Percentiles rank a stretch among this genome's conserved stretches.
phyloP scores from a whole-genome alignment of 92 coral and sea anemone genomes.

The Chrysogorgia sp. region DNA sequence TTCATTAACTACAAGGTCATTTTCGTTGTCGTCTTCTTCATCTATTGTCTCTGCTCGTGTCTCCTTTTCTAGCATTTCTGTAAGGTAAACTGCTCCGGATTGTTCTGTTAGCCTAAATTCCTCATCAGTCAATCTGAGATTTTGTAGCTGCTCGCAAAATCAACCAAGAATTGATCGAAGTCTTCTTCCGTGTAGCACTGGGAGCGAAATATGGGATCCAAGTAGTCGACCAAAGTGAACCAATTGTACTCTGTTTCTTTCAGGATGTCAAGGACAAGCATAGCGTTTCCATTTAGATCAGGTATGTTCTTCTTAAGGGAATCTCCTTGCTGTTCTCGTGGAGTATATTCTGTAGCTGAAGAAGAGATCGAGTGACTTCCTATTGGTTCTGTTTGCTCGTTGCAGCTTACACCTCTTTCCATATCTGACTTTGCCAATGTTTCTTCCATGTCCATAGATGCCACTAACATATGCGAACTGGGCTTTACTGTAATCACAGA shows the following conservation, averaged over 20 bases:
- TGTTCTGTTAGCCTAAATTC: slow-evolving; percentile 35
- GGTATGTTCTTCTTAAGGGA: neutral
- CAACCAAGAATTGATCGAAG: slow-evolving; percentile 26
- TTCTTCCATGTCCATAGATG: slow-evolving; percentile 13
- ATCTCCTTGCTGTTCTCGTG: slow-evolving; percentile 13
- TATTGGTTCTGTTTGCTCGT: no score
- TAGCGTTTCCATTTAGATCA: neutral
- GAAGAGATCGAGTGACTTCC: no score
- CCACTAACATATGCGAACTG: neutral
- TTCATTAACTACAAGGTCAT: neutral
- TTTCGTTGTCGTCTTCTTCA: slow-evolving; percentile 12
- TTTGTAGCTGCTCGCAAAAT: slow-evolving; percentile 25
- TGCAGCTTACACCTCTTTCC: neutral
- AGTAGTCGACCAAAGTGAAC: slow-evolving; percentile 39
- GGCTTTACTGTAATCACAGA: neutral
- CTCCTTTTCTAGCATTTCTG: slow-evolving; percentile 35
- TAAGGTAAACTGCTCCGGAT: slow-evolving; percentile 38
- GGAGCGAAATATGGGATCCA: slow-evolving; percentile 17
- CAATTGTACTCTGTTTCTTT: slow-evolving; percentile 33
- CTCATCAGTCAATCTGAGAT: slow-evolving; percentile 30
- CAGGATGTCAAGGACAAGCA: slow-evolving; percentile 6
- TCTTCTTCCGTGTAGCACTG: slow-evolving; percentile 25
- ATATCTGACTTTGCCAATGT: slow-evolving; percentile 5
- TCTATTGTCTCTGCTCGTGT: slow-evolving; percentile 16
- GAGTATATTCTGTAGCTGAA: slow-evolving; percentile 18